A percentile compares a stretch with the other conserved stretches of the same genome.
Evolutionary conservation across 2,797 vertebrate genomes (phyloP).

Genomic region (Triplophysa yarkandensis): DNA sequence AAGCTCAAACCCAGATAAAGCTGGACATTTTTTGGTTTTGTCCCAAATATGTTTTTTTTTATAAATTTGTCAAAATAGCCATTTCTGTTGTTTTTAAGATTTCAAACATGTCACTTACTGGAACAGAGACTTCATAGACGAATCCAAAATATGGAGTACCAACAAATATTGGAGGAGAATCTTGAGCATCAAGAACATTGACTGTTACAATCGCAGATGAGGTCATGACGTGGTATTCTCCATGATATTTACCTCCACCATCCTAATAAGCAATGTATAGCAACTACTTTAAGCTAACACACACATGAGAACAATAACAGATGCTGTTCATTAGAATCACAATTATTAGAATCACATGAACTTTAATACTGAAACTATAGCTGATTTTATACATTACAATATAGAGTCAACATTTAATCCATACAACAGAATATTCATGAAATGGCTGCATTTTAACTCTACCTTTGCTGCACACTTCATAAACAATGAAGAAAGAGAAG

Average conservation of each 20-base stretch:
- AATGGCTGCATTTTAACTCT: too few relatives aligned
- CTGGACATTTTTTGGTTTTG: neutral
- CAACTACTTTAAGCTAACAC: too few relatives aligned
- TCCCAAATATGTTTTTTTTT: too few relatives aligned
- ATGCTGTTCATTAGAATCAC: too few relatives aligned
- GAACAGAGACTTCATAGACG: constrained; percentile 89
- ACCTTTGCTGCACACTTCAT: too few relatives aligned
- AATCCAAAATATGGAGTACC: constrained; percentile 96
- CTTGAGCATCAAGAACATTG: constrained; percentile 89
- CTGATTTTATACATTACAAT: neutral
- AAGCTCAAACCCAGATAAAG: neutral
- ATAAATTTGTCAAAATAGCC: neutral
- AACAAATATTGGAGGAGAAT: constrained; percentile 87
- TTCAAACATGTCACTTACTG: constrained; percentile 68
- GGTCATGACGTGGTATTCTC: constrained; percentile 83
- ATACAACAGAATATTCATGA: neutral
- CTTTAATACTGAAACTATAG: too few relatives aligned
- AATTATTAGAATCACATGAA: too few relatives aligned
- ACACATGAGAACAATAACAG: too few relatives aligned
- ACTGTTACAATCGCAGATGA: constrained; percentile 87
- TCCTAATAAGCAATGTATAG: constrained; percentile 74
- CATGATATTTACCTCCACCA: constrained; percentile 89
- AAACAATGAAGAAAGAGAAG: neutral
- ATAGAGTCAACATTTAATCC: neutral
- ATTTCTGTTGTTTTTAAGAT: neutral